Percentiles rank a stretch among this genome's conserved stretches.
phyloP scores from a whole-genome alignment of 2,797 vertebrate species.

The Sebastes wilsoni region DNA sequence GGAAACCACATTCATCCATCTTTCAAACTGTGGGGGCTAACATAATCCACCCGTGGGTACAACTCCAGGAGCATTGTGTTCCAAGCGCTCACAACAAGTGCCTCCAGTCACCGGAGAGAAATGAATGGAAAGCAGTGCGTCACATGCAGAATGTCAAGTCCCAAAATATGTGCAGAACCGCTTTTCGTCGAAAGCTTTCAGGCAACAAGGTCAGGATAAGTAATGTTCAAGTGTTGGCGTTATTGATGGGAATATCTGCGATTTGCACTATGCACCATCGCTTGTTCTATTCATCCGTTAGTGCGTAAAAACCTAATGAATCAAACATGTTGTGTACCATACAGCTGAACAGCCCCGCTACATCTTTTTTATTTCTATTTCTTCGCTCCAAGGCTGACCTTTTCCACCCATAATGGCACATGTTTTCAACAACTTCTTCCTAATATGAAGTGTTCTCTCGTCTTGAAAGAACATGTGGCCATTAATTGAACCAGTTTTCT shows the following conservation, averaged over 20 bases:
- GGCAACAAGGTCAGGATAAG: background rate
- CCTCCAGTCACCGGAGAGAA: constrained; percentile 18
- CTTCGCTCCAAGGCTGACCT: background rate
- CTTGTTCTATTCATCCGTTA: background rate
- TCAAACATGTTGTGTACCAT: background rate
- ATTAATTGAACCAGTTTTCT: background rate
- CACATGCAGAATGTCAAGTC: constrained; percentile 4
- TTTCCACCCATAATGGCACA: background rate
- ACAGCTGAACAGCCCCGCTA: background rate
- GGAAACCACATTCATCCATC: constrained; percentile 51
- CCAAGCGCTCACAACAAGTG: constrained; percentile 49
- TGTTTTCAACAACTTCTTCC: background rate
- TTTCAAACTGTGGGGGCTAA: constrained; percentile 54
- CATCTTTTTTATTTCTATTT: background rate
- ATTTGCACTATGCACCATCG: background rate
- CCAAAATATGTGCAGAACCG: background rate
- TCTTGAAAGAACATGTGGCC: background rate
- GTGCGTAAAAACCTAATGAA: background rate
- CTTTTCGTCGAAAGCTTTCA: constrained; percentile 1
- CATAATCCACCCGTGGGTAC: constrained; percentile 48
- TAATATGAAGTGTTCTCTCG: background rate
- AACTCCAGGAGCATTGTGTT: constrained; percentile 45
- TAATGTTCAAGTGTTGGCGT: background rate
- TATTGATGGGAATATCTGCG: fast-evolving
- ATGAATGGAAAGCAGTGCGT: background rate